Conservation (phyloP, 1,140 invertebrate genomes). For the Macrotrachela quadricornifera region DNA sequence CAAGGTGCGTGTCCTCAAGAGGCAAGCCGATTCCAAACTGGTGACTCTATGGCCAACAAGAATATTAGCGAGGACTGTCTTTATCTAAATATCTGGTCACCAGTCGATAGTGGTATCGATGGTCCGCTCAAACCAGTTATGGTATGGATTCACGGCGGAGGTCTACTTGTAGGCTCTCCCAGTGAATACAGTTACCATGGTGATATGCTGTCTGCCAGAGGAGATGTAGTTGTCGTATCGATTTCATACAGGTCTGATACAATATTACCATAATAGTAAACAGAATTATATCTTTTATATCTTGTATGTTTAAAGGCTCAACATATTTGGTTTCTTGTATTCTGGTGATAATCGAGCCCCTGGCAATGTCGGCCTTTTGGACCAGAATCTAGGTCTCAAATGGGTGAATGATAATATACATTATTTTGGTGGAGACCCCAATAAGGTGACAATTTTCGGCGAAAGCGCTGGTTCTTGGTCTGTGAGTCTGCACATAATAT, state of each 20-base stretch:
- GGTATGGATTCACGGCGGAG: conserved; percentile 89
- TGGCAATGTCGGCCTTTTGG: conserved; percentile 78
- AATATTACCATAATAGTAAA: conserved; percentile 73
- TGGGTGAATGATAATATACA: conserved; percentile 69
- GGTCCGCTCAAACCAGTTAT: conserved; percentile 45
- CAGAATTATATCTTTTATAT: no score
- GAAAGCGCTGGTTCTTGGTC: no score
- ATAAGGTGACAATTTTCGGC: conserved; percentile 81
- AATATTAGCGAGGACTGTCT: conserved; percentile 72
- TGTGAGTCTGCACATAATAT: no score
- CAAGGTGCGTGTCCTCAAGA: conserved; percentile 78
- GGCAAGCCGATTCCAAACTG: conserved; percentile 65
- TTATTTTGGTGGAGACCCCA: conserved; percentile 73
- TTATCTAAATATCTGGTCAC: conserved; percentile 66
- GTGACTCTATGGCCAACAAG: conserved; percentile 71
- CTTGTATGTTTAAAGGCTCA: no score
- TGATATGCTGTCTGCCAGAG: conserved; percentile 48
- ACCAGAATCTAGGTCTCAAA: conserved; percentile 61
- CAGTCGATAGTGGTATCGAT: conserved; percentile 34
- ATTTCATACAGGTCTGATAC: conserved; percentile 84
- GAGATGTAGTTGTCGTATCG: conserved; percentile 69
- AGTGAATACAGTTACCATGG: conserved; percentile 84
- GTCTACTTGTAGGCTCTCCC: conserved; percentile 63
- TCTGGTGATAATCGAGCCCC: conserved; percentile 68
- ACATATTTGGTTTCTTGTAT: conserved; percentile 70